phyloP scores from a whole-genome alignment of 2,888 invertebrate genomes.

The Ischnus inquisitorius region DNA sequence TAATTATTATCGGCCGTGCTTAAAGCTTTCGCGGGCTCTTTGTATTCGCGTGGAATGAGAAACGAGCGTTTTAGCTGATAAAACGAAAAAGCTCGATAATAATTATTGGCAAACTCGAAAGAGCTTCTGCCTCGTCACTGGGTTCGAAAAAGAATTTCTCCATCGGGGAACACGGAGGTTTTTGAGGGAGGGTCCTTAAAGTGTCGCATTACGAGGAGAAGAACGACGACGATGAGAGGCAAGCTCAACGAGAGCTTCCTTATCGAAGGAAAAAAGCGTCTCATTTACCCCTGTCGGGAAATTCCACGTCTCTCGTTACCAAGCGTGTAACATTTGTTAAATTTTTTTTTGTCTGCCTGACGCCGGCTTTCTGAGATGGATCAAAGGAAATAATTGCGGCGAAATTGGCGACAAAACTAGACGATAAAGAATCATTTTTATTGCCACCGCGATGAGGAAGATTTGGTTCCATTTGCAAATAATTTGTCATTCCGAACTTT shows the following conservation, averaged over 20 bases:
- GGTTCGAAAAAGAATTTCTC: constrained; percentile 16
- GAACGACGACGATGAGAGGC: not conserved
- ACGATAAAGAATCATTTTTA: not conserved
- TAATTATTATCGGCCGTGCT: constrained; percentile 15
- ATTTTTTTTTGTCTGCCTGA: not conserved
- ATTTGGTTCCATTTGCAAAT: not conserved
- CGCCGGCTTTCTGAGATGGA: constrained; percentile 1
- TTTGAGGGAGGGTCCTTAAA: constrained; percentile 44
- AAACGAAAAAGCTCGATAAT: constrained; percentile 38
- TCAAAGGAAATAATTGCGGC: not conserved
- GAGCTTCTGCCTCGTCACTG: constrained; percentile 38
- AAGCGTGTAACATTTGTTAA: constrained; percentile 1
- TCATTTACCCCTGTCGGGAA: constrained; percentile 9
- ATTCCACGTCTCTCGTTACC: constrained; percentile 22
- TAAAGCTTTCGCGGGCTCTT: not conserved
- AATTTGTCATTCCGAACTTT: not conserved
- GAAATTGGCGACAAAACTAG: not conserved
- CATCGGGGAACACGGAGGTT: constrained; percentile 2
- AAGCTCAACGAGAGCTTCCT: constrained; percentile 12
- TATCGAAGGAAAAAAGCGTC: constrained; percentile 20
- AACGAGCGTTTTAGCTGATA: not conserved
- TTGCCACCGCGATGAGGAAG: not conserved
- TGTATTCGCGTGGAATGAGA: not conserved
- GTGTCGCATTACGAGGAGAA: constrained; percentile 14
- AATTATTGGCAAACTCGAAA: constrained; percentile 51